These are phyloP conservation scores for Torymus tubicola DNA, from an alignment of 2,888 invertebrate genomes.

Conservation along the genomic window DNA sequence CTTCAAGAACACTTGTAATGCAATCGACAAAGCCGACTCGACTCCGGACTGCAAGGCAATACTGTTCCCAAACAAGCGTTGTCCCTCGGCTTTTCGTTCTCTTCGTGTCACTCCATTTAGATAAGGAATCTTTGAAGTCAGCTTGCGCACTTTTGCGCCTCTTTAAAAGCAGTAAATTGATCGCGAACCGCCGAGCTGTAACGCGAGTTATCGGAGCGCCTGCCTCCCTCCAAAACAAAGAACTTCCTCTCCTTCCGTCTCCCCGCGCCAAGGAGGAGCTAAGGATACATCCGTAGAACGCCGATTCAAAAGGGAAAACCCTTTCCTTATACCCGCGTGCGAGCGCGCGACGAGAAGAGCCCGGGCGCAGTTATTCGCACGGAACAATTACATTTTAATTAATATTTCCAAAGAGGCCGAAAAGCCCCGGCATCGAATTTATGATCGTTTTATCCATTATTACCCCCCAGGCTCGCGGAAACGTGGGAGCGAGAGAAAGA, in stretches of 20 bases:
- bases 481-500: constrained; percentile 46
- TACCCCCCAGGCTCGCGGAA: constrained; percentile 62
- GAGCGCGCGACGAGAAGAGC: constrained; percentile 1
- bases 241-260: constrained; percentile 50
- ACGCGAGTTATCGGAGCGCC: constrained; percentile 41
- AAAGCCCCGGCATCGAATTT: constrained; percentile 71
- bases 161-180: constrained; percentile 52
- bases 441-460: constrained; percentile 77
- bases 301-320: constrained; percentile 60
- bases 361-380: constrained; percentile 60
- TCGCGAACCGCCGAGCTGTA: constrained; percentile 32
- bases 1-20: constrained; percentile 12
- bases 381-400: constrained; percentile 77
- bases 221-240: constrained; percentile 68
- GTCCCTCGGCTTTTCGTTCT: neutral
- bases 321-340: constrained; percentile 26
- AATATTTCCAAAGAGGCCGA: constrained; percentile 75
- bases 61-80: neutral
- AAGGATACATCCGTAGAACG: constrained; percentile 60
- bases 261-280: constrained; percentile 64
- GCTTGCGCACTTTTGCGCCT: constrained; percentile 11
- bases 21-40: constrained; percentile 21
- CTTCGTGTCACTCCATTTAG: constrained; percentile 5
- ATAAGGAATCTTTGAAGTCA: constrained; percentile 46
- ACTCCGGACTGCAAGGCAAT: neutral